These are phyloP conservation scores for Pycnonotus jocosus DNA, from an alignment of 2,113 vertebrate species.

Conservation along the genomic window DNA sequence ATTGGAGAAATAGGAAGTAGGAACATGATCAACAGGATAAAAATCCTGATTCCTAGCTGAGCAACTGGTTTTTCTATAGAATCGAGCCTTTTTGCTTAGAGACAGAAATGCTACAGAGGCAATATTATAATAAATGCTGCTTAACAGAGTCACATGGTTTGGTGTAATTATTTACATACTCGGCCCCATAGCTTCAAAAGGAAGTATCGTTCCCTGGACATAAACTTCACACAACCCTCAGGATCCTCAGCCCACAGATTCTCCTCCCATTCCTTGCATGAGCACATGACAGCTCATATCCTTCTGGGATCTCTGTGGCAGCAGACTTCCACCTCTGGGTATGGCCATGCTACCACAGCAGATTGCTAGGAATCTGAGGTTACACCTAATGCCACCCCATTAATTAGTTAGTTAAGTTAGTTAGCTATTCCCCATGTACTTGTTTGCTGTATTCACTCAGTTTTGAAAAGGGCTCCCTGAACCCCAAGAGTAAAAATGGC, in stretches of 20 bases:
- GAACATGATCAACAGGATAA: not conserved
- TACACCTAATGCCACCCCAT: not conserved
- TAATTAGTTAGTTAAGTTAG: not conserved
- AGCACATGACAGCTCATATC: not conserved
- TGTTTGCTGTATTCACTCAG: not conserved
- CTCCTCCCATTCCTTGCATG: not conserved
- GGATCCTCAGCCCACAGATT: accelerated
- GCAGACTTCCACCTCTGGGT: not conserved
- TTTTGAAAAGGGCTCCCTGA: not conserved
- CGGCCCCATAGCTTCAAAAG: not conserved
- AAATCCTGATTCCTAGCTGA: not conserved
- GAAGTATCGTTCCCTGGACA: not conserved
- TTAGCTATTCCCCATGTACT: not conserved
- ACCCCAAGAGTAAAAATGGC: not conserved
- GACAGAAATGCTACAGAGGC: not conserved
- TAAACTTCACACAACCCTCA: not conserved
- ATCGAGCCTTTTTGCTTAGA: not conserved
- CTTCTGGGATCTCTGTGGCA: not conserved
- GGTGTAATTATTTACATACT: not conserved
- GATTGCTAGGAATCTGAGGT: not conserved
- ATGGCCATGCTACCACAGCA: not conserved
- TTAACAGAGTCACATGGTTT: not conserved
- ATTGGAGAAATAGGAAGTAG: not conserved
- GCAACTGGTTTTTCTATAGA: not conserved
- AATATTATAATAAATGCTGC: not conserved